phyloP scores from a whole-genome alignment of 2,113 vertebrate genomes.

The Pedetes capensis region DNA sequence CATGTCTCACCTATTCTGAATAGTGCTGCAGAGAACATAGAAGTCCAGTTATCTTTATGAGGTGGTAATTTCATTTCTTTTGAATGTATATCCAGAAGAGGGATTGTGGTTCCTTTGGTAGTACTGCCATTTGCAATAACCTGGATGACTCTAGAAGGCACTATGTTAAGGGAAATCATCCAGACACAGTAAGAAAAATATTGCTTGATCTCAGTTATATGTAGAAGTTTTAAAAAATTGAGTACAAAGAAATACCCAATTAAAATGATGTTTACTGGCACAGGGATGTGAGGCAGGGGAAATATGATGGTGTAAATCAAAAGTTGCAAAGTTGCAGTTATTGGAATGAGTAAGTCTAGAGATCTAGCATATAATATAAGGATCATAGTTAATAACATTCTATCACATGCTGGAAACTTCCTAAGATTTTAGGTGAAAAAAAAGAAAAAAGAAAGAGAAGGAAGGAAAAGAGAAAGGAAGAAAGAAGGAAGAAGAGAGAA shows the following conservation, averaged over 20 bases:
- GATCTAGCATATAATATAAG: background rate
- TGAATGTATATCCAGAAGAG: background rate
- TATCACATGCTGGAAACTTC: background rate
- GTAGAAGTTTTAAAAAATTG: background rate
- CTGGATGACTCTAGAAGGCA: background rate
- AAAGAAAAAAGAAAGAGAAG: background rate
- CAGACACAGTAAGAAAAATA: background rate
- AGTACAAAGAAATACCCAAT: background rate
- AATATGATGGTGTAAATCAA: background rate
- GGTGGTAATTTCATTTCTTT: background rate
- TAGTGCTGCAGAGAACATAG: background rate
- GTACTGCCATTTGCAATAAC: background rate
- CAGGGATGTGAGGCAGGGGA: background rate
- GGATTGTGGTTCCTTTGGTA: background rate
- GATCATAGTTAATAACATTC: background rate
- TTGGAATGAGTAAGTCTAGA: background rate
- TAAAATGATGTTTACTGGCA: background rate
- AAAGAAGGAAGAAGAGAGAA: background rate
- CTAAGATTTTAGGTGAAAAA: background rate
- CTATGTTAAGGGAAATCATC: background rate
- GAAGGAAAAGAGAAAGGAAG: no score
- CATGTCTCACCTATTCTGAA: background rate
- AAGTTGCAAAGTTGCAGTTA: background rate
- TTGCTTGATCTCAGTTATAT: background rate
- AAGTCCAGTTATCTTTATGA: background rate